Percentiles rank a stretch among this genome's conserved stretches.
phyloP scores from a whole-genome alignment of 1,140 invertebrate species.

The Drosophila seguyi region DNA sequence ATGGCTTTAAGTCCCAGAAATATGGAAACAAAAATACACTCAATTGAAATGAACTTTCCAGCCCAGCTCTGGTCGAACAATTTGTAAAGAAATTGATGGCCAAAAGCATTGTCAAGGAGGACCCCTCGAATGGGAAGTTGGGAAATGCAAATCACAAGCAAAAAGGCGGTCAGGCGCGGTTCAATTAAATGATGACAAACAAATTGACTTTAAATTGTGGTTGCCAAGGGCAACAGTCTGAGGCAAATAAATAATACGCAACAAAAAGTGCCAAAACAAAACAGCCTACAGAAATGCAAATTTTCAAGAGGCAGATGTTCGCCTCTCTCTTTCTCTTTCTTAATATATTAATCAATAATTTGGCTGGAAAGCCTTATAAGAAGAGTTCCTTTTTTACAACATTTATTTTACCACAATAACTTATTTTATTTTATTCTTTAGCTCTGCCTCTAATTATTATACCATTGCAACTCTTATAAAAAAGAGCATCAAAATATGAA shows the following conservation, averaged over 20 bases:
- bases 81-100: constrained; percentile 28
- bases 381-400: neutral
- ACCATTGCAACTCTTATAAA: neutral
- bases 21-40: constrained; percentile 18
- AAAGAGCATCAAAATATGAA: constrained; percentile 8
- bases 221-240: constrained; percentile 1
- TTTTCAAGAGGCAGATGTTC: neutral
- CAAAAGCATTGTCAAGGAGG: constrained; percentile 1
- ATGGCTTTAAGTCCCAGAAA: constrained; percentile 24
- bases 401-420: neutral
- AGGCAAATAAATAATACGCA: constrained; percentile 17
- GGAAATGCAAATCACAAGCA: constrained; percentile 1
- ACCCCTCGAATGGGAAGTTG: neutral
- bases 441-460: neutral
- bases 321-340: neutral
- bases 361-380: neutral
- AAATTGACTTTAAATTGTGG: constrained; percentile 46
- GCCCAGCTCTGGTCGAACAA: neutral
- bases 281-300: constrained; percentile 1
- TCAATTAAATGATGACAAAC: constrained; percentile 52
- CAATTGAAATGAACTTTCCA: constrained; percentile 33
- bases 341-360: constrained; percentile 3
- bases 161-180: constrained; percentile 25
- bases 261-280: constrained; percentile 11
- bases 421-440: neutral